Evolutionary conservation across 2,113 vertebrate species (phyloP).

Genomic region (Elaphurus davidianus): DNA sequence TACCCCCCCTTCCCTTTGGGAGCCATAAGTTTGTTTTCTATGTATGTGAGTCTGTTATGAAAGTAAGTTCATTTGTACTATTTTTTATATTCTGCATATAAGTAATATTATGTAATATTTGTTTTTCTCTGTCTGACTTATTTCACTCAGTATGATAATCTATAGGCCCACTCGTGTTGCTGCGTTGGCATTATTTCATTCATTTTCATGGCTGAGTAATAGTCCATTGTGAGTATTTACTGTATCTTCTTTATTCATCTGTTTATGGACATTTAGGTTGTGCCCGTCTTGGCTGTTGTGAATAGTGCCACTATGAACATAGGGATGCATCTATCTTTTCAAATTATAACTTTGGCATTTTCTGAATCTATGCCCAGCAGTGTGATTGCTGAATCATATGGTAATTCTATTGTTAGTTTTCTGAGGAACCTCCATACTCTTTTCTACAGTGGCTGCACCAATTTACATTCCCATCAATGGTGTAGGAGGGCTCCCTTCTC

Average conservation of each 20-base stretch:
- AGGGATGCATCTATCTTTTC: not conserved
- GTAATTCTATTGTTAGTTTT: not conserved
- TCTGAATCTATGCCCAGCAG: not conserved
- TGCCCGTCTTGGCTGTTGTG: not conserved
- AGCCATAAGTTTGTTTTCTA: not conserved
- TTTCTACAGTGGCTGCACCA: not conserved
- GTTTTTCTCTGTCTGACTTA: not conserved
- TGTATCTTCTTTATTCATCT: not conserved
- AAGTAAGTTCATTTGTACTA: not conserved
- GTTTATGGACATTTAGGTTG: not conserved
- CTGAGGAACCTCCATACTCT: not conserved
- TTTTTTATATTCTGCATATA: not conserved
- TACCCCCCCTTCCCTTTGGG: not conserved
- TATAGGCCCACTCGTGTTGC: not conserved
- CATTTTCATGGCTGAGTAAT: not conserved
- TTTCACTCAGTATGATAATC: not conserved
- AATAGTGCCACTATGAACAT: not conserved
- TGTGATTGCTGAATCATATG: not conserved
- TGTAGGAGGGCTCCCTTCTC: not conserved
- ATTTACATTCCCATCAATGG: not conserved
- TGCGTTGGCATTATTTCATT: not conserved
- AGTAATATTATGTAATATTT: not conserved
- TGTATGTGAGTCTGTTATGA: not conserved
- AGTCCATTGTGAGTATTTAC: not conserved
- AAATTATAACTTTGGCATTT: not conserved